These are phyloP conservation scores for Antennarius striatus DNA, from an alignment of 2,113 vertebrate genomes.

Conservation along the genomic window DNA sequence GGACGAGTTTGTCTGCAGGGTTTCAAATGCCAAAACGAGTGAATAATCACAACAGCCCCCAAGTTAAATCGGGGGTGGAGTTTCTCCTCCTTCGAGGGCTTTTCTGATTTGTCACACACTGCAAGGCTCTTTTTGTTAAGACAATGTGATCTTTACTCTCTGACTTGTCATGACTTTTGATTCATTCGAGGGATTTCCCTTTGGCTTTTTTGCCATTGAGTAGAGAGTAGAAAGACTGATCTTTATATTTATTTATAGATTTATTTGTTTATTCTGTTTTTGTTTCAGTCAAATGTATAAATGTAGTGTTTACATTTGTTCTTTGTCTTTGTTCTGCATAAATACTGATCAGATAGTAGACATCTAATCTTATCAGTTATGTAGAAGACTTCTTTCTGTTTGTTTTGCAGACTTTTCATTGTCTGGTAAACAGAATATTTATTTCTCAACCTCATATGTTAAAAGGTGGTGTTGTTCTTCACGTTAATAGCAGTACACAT, in stretches of 20 bases:
- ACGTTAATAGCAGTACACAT: too few relatives aligned
- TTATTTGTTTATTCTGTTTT: too few relatives aligned
- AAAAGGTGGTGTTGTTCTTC: too few relatives aligned
- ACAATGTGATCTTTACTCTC: conserved; percentile 42
- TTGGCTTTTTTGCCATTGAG: neutral
- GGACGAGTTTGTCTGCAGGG: conserved; percentile 62
- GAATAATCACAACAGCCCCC: conserved; percentile 61
- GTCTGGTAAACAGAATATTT: too few relatives aligned
- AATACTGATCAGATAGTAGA: too few relatives aligned
- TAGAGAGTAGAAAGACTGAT: neutral
- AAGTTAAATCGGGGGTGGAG: conserved; percentile 54
- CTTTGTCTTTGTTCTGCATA: too few relatives aligned
- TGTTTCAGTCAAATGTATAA: too few relatives aligned
- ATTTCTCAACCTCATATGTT: too few relatives aligned
- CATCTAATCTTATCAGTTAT: too few relatives aligned
- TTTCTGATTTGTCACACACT: conserved; percentile 62
- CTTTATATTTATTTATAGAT: neutral
- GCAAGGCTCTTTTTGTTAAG: conserved; percentile 16
- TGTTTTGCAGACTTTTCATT: too few relatives aligned
- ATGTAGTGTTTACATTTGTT: too few relatives aligned
- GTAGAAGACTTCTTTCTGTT: too few relatives aligned
- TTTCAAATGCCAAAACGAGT: conserved; percentile 56
- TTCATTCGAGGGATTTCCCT: conserved; percentile 19
- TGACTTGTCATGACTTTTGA: conserved; percentile 53
- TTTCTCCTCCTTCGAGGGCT: conserved; percentile 48